Conservation (phyloP, 2,888 invertebrate genomes). For the Hanleya hanleyi region DNA sequence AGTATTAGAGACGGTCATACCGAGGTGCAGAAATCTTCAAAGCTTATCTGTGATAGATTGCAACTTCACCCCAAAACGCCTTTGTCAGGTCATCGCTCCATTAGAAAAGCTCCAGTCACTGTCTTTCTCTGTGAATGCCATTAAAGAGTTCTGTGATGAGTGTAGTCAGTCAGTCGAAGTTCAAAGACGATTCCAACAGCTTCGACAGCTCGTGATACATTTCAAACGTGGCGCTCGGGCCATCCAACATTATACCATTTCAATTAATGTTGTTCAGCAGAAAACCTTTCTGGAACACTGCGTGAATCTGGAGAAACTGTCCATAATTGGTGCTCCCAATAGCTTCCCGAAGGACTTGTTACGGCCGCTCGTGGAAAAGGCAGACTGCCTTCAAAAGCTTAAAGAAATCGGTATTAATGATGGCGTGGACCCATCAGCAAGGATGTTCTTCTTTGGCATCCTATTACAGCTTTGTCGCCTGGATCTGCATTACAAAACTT, state of each 20-base stretch:
- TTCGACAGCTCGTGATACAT: conserved; percentile 60
- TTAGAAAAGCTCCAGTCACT: conserved; percentile 54
- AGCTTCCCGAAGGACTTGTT: conserved; percentile 63
- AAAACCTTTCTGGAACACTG: conserved; percentile 66
- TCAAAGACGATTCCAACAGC: conserved; percentile 50
- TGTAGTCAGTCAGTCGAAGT: conserved; percentile 51
- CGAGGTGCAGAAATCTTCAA: conserved; percentile 56
- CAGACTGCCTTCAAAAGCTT: conserved; percentile 55
- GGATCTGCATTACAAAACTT: conserved; percentile 48
- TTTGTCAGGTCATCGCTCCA: conserved; percentile 55
- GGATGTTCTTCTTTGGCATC: conserved; percentile 69
- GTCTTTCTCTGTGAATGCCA: conserved; percentile 60
- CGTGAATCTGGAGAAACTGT: conserved; percentile 57
- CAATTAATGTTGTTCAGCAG: conserved; percentile 61
- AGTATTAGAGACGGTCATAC: conserved; percentile 48
- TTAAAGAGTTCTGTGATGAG: conserved; percentile 63
- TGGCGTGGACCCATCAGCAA: conserved; percentile 67
- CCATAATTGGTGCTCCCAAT: conserved; percentile 65
- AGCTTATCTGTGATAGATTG: conserved; percentile 64
- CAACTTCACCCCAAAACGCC: conserved; percentile 54
- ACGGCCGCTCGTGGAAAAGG: conserved; percentile 62
- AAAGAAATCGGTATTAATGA: conserved; percentile 62
- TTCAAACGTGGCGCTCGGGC: conserved; percentile 54
- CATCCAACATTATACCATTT: conserved; percentile 45
- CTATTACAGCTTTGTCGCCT: conserved; percentile 60